Base-by-base conservation (phyloP, 2,888 invertebrate species). In the Drosophila kanekoi region DNA sequence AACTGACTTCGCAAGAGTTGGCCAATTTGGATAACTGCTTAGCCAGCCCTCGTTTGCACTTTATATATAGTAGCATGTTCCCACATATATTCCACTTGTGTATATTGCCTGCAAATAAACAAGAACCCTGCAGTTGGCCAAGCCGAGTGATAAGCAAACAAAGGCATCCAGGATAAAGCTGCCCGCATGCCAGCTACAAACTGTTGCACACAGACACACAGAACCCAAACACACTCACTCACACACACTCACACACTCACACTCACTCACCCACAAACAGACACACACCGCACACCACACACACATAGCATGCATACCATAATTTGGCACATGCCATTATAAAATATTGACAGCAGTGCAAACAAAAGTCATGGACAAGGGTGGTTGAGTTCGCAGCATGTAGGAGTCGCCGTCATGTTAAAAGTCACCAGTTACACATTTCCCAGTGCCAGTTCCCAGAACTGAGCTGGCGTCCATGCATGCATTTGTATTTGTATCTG, bases 311-410 rank as follows among this genome's bases (percentile, higher is more conserved):
- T 60, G 62, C 45, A 44, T 47, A 67, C 33, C 73, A 79, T 73
- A 77, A 84, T 84, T 81, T 77, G 81, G 64, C 63, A 79, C 77
- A 77, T 68, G 73, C 54, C 77, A 58, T 77, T 84, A 70, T 76
- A 81, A 83, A 78, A 78, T 79, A 81, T 84, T 81, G 81, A 81
- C 73, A 77, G 65, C 59, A 69, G 37, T 35, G 72, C 77, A 73
- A 79, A 73, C 73, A 73, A 64, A 59, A 37, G 56, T 56, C 47
- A 48, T 38, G 44, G 28, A 43, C 60, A 37, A 37, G 53, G 45
- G 40, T 28, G 28, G 28, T 33, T 61, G 53, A 44, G 64, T 64
- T 58, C 49, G 58, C 52, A 57, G 48, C 51, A 45, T 38, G 44
- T 23, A 8, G 40, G 37, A 45, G 53, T 41, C 63, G 49, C 45